phyloP scores from a whole-genome alignment of 2,888 invertebrate species.

The Galerucella pusilla region DNA sequence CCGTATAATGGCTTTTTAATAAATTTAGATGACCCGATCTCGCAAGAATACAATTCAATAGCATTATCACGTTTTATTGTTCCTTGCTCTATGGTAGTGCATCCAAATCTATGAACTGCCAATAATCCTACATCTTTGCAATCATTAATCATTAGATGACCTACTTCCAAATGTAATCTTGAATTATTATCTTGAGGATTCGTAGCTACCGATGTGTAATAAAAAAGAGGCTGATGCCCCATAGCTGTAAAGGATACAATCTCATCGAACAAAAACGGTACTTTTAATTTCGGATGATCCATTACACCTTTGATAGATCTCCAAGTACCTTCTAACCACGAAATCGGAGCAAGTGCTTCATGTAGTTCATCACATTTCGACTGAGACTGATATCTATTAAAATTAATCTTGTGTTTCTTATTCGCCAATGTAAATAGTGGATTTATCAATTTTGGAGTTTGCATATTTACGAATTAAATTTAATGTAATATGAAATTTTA shows the following conservation, averaged over 20 bases:
- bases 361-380: background rate
- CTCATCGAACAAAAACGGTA: conserved; percentile 13
- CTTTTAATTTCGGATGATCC: conserved; percentile 19
- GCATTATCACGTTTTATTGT: background rate
- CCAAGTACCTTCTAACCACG: conserved; percentile 15
- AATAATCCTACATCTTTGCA: background rate
- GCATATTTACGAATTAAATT: background rate
- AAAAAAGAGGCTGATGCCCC: conserved; percentile 13
- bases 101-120: conserved; percentile 14
- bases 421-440: background rate
- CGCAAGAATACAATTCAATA: background rate
- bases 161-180: conserved; percentile 11
- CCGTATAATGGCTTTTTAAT: conserved; percentile 16
- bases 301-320: conserved; percentile 10
- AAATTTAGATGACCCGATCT: conserved; percentile 12
- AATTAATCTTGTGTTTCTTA: background rate
- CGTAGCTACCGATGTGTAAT: conserved; percentile 10
- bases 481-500: background rate
- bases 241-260: conserved; percentile 9
- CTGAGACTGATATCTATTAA: background rate
- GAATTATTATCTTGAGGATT: background rate
- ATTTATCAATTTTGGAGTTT: background rate
- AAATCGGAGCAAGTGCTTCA: background rate
- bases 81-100: conserved; percentile 15
- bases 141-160: conserved; percentile 8